Evolutionary conservation across 2,113 vertebrate genomes (phyloP).

Genomic region (Corythornis vintsioides): DNA sequence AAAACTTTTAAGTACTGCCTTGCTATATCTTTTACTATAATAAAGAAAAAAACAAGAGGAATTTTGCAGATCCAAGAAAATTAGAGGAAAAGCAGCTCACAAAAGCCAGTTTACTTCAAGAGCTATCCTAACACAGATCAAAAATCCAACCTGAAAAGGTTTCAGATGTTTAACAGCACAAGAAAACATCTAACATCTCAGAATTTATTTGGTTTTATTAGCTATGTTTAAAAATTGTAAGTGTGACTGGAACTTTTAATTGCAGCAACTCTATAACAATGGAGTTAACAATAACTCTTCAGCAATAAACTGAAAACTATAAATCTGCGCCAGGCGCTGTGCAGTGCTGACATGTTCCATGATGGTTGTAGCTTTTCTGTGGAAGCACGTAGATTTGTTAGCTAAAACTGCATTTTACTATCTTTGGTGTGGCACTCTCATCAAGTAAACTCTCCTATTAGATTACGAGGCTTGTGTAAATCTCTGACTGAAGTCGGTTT

Average conservation of each 20-base stretch:
- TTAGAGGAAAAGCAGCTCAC: background rate
- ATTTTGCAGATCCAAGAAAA: background rate
- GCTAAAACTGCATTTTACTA: conserved; percentile 63
- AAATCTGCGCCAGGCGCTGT: background rate
- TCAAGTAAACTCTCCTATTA: conserved; percentile 69
- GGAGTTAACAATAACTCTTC: conserved; percentile 54
- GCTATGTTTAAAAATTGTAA: conserved; percentile 7
- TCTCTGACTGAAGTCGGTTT: conserved; percentile 45
- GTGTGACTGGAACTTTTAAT: conserved; percentile 35
- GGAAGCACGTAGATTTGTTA: conserved; percentile 22
- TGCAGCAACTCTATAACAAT: conserved; percentile 37
- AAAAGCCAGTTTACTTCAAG: background rate
- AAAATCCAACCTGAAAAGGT: background rate
- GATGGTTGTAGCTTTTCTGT: conserved; percentile 28
- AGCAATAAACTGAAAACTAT: conserved; percentile 22
- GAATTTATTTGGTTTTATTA: background rate
- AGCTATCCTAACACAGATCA: background rate
- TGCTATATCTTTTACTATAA: background rate
- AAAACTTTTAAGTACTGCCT: background rate
- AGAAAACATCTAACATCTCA: background rate
- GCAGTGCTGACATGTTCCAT: background rate
- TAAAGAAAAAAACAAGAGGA: background rate
- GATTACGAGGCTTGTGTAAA: conserved; percentile 58
- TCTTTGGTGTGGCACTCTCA: conserved; percentile 61
- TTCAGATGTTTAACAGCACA: background rate